Percentiles rank a stretch among this genome's conserved stretches.
Evolutionary conservation across 1,140 invertebrate species (phyloP).

Genomic region (Drosophila erecta): DNA sequence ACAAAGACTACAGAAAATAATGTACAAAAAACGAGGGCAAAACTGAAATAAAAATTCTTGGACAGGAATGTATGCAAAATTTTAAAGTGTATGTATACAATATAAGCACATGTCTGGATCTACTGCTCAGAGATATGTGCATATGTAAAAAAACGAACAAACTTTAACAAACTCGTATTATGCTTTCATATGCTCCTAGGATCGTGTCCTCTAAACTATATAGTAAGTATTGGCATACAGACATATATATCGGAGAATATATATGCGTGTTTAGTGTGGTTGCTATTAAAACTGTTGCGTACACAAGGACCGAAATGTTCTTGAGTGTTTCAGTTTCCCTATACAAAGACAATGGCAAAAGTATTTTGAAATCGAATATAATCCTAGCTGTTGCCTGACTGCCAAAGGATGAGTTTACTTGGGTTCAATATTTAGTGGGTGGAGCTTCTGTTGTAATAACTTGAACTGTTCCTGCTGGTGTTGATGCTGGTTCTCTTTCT

Average conservation of each 20-base stretch:
- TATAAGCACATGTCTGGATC: constrained; percentile 38
- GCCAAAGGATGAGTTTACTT: constrained; percentile 62
- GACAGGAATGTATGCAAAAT: constrained; percentile 74
- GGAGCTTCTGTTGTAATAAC: constrained; percentile 52
- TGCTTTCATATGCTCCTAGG: constrained; percentile 63
- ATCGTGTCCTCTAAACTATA: constrained; percentile 74
- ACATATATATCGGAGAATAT: constrained; percentile 32
- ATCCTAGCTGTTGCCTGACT: constrained; percentile 69
- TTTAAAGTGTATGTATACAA: constrained; percentile 45
- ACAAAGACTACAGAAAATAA: constrained; percentile 62
- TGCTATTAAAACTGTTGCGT: constrained; percentile 64
- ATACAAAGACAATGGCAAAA: constrained; percentile 79
- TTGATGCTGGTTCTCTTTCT: constrained; percentile 43
- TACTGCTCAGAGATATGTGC: constrained; percentile 42
- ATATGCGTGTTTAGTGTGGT: constrained; percentile 46
- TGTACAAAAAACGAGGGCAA: constrained; percentile 29
- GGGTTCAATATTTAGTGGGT: constrained; percentile 52
- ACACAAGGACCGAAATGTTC: constrained; percentile 46
- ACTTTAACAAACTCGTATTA: constrained; percentile 79
- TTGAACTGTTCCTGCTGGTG: constrained; percentile 62
- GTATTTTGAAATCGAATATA: constrained; percentile 63
- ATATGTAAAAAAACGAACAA: constrained; percentile 58
- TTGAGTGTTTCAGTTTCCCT: constrained; percentile 47
- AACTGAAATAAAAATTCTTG: constrained; percentile 45
- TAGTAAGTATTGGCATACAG: constrained; percentile 69